These are phyloP conservation scores for Drosophila littoralis DNA, from an alignment of 1,140 invertebrate species.

Conservation along the genomic window DNA sequence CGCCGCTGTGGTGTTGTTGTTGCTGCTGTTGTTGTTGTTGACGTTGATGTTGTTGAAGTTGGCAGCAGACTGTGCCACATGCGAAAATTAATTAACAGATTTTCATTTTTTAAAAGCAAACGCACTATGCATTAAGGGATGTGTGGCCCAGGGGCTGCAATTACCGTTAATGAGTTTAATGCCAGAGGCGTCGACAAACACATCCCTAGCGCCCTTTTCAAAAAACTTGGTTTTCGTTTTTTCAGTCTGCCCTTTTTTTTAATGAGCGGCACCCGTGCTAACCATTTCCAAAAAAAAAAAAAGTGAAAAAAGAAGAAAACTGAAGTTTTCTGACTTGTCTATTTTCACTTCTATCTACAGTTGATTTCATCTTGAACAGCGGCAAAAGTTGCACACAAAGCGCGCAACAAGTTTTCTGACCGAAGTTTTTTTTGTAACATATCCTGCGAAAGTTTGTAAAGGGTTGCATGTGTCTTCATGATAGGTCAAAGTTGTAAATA, in stretches of 20 bases:
- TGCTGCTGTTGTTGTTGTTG: slow-evolving; percentile 8
- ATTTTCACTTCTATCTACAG: slow-evolving; percentile 71
- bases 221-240: slow-evolving; percentile 11
- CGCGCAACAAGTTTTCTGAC: slow-evolving; percentile 64
- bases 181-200: slow-evolving; percentile 70
- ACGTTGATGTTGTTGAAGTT: background rate
- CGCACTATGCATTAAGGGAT: slow-evolving; percentile 23
- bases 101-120: slow-evolving; percentile 54
- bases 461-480: background rate
- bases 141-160: slow-evolving; percentile 57
- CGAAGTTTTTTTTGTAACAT: slow-evolving; percentile 24
- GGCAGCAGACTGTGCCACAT: slow-evolving; percentile 46
- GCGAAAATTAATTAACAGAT: slow-evolving; percentile 83
- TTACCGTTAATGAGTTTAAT: slow-evolving; percentile 83
- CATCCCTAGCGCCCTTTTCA: slow-evolving; percentile 29
- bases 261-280: slow-evolving; percentile 64
- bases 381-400: slow-evolving; percentile 23
- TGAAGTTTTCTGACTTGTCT: slow-evolving; percentile 60
- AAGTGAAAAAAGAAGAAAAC: slow-evolving; percentile 27
- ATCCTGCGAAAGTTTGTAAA: background rate
- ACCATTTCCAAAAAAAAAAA: slow-evolving; percentile 10
- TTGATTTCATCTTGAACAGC: slow-evolving; percentile 73
- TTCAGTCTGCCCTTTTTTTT: slow-evolving; percentile 23
- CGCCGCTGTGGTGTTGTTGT: background rate
- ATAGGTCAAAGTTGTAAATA: background rate